Conservation (phyloP, 2,797 vertebrate species). For the Cuniculus paca region DNA sequence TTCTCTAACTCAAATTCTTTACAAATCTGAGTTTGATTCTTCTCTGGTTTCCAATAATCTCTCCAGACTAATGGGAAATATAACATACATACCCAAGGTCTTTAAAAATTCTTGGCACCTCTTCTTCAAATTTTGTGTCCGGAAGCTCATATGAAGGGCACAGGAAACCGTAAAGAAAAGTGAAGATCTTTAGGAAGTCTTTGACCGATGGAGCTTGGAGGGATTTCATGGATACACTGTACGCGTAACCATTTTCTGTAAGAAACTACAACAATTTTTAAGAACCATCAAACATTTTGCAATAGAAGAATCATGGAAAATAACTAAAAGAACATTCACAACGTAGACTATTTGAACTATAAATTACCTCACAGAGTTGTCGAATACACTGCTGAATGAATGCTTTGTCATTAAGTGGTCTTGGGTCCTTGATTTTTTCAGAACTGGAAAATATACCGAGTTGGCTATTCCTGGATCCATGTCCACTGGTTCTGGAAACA, state of each 20-base stretch:
- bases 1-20: constrained; percentile 40
- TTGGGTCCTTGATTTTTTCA: constrained; percentile 97
- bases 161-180: constrained; percentile 94
- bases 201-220: constrained; percentile 97
- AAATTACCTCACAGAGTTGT: constrained; percentile 95
- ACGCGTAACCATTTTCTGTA: constrained; percentile 92
- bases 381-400: constrained; percentile 97
- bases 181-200: constrained; percentile 97
- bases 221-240: constrained; percentile 93
- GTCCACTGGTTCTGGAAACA: constrained; percentile 90
- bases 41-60: constrained; percentile 18
- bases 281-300: background rate
- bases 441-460: constrained; percentile 93
- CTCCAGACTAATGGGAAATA: constrained; percentile 54
- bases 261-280: constrained; percentile 91
- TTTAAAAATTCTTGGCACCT: constrained; percentile 95
- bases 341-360: background rate
- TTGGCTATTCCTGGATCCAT: constrained; percentile 92
- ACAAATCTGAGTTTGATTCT: background rate
- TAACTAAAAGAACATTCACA: background rate
- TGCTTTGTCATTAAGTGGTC: constrained; percentile 96
- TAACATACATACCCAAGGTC: constrained; percentile 92
- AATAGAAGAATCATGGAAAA: constrained; percentile 34
- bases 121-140: constrained; percentile 96
- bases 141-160: constrained; percentile 95